Base-by-base conservation (phyloP, 2,113 vertebrate genomes). In the Dromaius novaehollandiae region DNA sequence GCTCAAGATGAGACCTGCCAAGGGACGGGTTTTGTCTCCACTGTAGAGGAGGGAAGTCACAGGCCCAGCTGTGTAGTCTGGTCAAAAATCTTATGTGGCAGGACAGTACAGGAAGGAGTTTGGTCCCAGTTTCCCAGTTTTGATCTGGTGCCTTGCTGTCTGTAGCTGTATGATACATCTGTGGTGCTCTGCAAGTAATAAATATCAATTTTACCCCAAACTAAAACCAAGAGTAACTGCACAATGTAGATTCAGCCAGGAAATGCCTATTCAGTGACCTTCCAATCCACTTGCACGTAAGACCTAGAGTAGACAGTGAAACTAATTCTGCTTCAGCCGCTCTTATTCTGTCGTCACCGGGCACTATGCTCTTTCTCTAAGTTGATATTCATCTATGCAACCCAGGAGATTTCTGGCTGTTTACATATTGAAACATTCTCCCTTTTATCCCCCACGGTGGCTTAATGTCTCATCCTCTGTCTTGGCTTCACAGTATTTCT, bases 391-490 rank as follows among this genome's bases (percentile, higher is more conserved):
- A 14, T 64, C 82, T 88, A 34, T 55, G 60, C 84, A 83, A 38
- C 48, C 51, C 1, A 0, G 85, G 93, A 95, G 91, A 78, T 70
- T 86, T 81, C 44, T 80, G 71, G 16, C 53, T 93, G 51, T 93
- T 97, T 89, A 83, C 9, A 2, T 68, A 55, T 46, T 78, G 87
- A 91, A 93, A 86, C 70, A 77, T 20, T 70, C 80, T 89, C 81
- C 36, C 40, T 97, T 97, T 97, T 56, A 95, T 96, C 78, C 76
- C 32, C 42, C 36, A 11, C 61, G 63, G 19, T 91, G 84, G 64
- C 32, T 50, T 66, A 61, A 75, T 95, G 85, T 88, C 87, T 97
- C 87, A 93, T 91, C 94, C 68, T 50, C 26, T 93, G 28, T 75
- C 79, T 88, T 93, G 95, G 82, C 63, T 55, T 77, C 44, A 10